Evolutionary conservation across 2,888 invertebrate species (phyloP).

Genomic region (Mythimna vitellina): DNA sequence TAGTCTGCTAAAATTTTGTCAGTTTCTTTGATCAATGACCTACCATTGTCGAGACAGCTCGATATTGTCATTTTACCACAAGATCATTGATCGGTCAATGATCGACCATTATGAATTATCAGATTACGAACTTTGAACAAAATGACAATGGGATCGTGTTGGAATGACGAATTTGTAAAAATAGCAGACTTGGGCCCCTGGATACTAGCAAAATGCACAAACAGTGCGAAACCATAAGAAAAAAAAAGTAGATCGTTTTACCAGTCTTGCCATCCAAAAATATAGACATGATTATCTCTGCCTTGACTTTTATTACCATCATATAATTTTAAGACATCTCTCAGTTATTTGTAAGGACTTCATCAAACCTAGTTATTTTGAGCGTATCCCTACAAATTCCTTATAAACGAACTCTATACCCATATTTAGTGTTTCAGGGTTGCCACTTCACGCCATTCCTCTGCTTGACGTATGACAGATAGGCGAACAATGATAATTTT

Average conservation of each 20-base stretch:
- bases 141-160: too few species aligned
- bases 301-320: conserved; percentile 31
- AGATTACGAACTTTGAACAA: too few species aligned
- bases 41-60: too few species aligned
- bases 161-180: too few species aligned
- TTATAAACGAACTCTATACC: conserved; percentile 45
- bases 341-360: conserved; percentile 47
- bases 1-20: too few species aligned
- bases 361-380: conserved; percentile 41
- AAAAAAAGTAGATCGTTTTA: background rate
- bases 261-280: conserved; percentile 6
- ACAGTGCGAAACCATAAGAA: too few species aligned
- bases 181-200: too few species aligned
- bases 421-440: conserved; percentile 46
- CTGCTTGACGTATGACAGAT: conserved; percentile 54
- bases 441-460: conserved; percentile 43
- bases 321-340: conserved; percentile 26
- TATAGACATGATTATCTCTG: conserved; percentile 17
- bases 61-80: too few species aligned
- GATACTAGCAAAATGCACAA: too few species aligned
- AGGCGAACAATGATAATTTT: conserved; percentile 56
- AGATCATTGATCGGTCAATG: too few species aligned
- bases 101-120: too few species aligned
- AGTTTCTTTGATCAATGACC: too few species aligned
- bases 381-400: conserved; percentile 35